These are phyloP conservation scores for Gymnoscopelus braueri DNA, from an alignment of 2,797 vertebrate genomes.

Conservation along the genomic window DNA sequence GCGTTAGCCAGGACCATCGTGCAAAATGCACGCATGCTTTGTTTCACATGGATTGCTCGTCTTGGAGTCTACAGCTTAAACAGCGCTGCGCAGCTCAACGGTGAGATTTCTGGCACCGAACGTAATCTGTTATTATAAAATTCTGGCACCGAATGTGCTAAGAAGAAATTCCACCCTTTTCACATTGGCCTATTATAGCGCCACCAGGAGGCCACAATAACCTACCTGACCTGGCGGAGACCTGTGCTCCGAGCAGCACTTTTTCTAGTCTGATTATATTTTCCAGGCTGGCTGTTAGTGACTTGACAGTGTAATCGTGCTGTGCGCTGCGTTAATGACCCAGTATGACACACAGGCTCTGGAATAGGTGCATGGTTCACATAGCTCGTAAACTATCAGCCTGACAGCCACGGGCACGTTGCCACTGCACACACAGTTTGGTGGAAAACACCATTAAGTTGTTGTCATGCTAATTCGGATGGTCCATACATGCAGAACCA, in stretches of 20 bases:
- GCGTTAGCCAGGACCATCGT: too few relatives aligned
- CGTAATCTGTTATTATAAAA: too few relatives aligned
- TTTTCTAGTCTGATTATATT: slow-evolving; percentile 1
- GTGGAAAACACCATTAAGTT: slow-evolving; percentile 36
- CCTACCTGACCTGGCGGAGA: too few relatives aligned
- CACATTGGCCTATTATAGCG: too few relatives aligned
- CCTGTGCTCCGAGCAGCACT: neutral
- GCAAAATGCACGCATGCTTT: too few relatives aligned
- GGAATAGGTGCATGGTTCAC: slow-evolving; percentile 46
- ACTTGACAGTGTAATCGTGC: slow-evolving; percentile 26
- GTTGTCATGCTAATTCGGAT: neutral
- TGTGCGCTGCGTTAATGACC: slow-evolving; percentile 16
- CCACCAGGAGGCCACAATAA: too few relatives aligned
- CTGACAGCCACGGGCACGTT: slow-evolving; percentile 2
- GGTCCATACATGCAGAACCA: neutral
- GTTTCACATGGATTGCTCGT: too few relatives aligned
- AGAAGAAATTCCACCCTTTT: too few relatives aligned
- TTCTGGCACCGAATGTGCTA: too few relatives aligned
- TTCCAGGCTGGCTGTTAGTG: slow-evolving; percentile 27
- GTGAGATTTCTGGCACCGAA: too few relatives aligned
- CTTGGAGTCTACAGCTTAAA: too few relatives aligned
- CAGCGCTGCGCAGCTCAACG: too few relatives aligned
- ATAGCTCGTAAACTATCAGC: slow-evolving; percentile 31
- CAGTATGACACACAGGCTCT: slow-evolving; percentile 42
- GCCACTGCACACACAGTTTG: slow-evolving; percentile 29